Evolutionary conservation across 2,113 vertebrate species (phyloP).

Genomic region (Labeo rohita): DNA sequence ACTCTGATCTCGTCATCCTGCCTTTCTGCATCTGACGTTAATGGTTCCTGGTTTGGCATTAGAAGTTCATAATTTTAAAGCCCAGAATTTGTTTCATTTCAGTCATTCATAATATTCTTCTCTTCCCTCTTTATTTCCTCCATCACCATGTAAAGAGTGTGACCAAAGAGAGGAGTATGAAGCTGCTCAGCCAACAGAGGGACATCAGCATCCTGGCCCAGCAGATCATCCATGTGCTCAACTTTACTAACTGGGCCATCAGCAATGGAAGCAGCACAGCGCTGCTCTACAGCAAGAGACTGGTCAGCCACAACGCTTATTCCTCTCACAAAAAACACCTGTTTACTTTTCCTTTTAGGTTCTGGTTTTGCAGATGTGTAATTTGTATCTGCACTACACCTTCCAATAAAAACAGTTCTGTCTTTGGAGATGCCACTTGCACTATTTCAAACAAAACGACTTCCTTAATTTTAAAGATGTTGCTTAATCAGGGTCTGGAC

Average conservation of each 20-base stretch:
- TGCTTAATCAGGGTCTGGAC: neutral
- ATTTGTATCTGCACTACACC: neutral
- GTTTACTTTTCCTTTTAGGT: neutral
- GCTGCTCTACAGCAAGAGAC: constrained; percentile 93
- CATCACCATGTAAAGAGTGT: constrained; percentile 79
- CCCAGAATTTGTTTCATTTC: neutral
- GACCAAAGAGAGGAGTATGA: constrained; percentile 94
- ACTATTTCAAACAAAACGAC: neutral
- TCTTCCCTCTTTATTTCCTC: neutral
- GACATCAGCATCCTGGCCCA: constrained; percentile 90
- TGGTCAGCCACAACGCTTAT: constrained; percentile 77
- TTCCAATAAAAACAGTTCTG: neutral
- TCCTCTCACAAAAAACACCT: neutral
- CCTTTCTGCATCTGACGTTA: neutral
- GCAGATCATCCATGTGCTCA: constrained; percentile 96
- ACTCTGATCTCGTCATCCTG: neutral
- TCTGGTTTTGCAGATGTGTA: neutral
- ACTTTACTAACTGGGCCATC: constrained; percentile 97
- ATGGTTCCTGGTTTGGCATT: neutral
- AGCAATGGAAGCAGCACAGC: constrained; percentile 94
- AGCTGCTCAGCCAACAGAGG: constrained; percentile 89
- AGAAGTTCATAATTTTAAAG: neutral
- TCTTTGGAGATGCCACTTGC: neutral
- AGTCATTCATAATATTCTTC: neutral
- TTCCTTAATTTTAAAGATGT: neutral